Percentiles rank a stretch among this genome's conserved stretches.
These are phyloP conservation scores for Opisthocomus hoazin DNA, from an alignment of 2,113 vertebrate species.

Conservation along the genomic window DNA sequence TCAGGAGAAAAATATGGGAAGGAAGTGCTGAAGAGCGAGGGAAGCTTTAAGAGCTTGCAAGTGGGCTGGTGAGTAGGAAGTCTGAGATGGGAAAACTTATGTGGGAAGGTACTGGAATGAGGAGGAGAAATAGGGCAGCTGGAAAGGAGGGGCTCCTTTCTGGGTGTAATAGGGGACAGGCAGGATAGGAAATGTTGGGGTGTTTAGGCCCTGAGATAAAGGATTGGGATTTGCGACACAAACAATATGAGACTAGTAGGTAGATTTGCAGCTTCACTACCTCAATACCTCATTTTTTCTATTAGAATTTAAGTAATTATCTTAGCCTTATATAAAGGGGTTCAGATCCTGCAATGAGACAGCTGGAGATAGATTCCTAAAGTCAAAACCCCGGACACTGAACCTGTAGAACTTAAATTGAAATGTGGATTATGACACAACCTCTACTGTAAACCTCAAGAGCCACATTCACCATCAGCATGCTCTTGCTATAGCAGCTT, in stretches of 20 bases:
- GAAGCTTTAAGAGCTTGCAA: neutral
- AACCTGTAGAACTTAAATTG: neutral
- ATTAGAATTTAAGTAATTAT: neutral
- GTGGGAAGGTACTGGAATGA: conserved; percentile 11
- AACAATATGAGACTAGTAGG: neutral
- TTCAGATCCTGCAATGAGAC: neutral
- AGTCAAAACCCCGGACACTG: neutral
- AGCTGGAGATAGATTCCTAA: neutral
- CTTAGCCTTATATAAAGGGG: neutral
- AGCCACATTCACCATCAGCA: neutral
- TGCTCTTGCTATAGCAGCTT: neutral
- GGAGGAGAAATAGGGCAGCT: neutral
- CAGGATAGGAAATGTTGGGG: neutral
- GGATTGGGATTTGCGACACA: neutral
- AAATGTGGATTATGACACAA: neutral
- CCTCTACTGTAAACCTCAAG: neutral
- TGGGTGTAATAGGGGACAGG: neutral
- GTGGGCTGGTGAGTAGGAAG: neutral
- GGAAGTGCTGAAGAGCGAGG: conserved; percentile 23
- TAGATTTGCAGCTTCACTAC: neutral
- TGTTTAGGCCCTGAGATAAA: neutral
- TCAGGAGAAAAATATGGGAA: neutral
- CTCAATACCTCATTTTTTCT: neutral
- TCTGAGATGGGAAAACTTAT: neutral
- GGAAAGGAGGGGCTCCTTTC: neutral